phyloP scores from a whole-genome alignment of 2,797 vertebrate species.

The Gouania willdenowi region DNA sequence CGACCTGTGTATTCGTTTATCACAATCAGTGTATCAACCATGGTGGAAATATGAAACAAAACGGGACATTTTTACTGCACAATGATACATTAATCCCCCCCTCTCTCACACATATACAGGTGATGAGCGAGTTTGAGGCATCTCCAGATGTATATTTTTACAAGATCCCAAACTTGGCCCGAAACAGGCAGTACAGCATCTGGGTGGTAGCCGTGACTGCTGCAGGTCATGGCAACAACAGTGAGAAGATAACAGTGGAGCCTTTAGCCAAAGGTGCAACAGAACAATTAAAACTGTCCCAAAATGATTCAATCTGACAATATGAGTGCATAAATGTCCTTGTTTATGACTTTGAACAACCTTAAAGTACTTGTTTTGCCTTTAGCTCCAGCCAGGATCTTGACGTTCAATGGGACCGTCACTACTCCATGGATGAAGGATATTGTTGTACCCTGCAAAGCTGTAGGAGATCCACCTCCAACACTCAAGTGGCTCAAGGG shows the following conservation, averaged over 20 bases:
- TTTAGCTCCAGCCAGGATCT: conserved; percentile 89
- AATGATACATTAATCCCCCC: no score
- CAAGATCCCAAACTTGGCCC: conserved; percentile 90
- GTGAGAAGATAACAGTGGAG: conserved; percentile 94
- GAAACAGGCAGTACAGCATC: conserved; percentile 93
- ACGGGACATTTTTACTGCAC: no score
- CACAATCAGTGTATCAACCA: not conserved
- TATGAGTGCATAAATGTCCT: not conserved
- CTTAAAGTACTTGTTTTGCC: not conserved
- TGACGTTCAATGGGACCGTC: conserved; percentile 97
- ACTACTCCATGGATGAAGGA: conserved; percentile 99
- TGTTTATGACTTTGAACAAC: no score
- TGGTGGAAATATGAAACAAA: not conserved
- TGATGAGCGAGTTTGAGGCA: conserved; percentile 98
- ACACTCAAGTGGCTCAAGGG: conserved; percentile 98
- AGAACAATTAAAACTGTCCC: not conserved
- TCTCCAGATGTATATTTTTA: conserved; percentile 93
- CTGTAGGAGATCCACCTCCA: conserved; percentile 91
- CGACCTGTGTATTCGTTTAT: not conserved
- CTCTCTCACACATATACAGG: conserved; percentile 69
- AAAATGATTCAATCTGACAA: not conserved
- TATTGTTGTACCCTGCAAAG: conserved; percentile 93
- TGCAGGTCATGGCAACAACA: conserved; percentile 93
- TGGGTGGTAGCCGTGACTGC: conserved; percentile 98
- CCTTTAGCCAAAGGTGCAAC: conserved; percentile 89